Base-by-base conservation (phyloP, 2,888 invertebrate genomes). In the Lasioglossum malachurum region DNA sequence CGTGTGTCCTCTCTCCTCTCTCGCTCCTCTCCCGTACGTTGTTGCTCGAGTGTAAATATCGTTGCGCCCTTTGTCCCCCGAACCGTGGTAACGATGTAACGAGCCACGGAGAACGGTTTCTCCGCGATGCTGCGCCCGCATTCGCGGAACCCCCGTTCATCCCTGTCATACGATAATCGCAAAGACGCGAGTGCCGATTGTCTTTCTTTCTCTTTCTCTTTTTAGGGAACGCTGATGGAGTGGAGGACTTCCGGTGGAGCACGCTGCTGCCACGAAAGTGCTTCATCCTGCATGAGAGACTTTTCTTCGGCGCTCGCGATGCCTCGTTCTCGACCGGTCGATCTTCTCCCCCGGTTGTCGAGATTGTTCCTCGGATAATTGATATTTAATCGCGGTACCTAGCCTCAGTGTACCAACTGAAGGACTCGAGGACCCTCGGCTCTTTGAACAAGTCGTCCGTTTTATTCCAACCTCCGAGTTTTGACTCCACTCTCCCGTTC, bases 1-100 rank as follows among this genome's bases (percentile, higher is more conserved):
- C 46, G n/a, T 8, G 75, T 60, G 7, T 64, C 31, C 64, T 64
- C 31, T 31, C 31, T 16, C 60, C 8, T 8, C 41, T 10, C 41
- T 35, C n/a, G 69, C 35, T 53, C 67, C 19, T 38, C 23, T 19
- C 19, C 23, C 4, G 64, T 3, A 16, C 75, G 57, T 82, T 69
- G 46, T 75, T 71, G 75, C 73, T 74, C 71, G 80, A 41, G 80
- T 75, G 75, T 44, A 76, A 81, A 85, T 75, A 53, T 85, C 76
- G 75, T 86, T 81, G 72, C 75, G 23, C 46, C 75, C 53, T 81
- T 85, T 80, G 80, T 53, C 41, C 41, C 38, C 27, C 57, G n/a
- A 57, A 84, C 73, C 46, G 72, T 72, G 64, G 64, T 53, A n/a
- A 74, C 46, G 80, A 77, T 53, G 46, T 53, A 80, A 80, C 57